A percentile compares a stretch with the other conserved stretches of the same genome.
phyloP scores from a whole-genome alignment of 2,797 vertebrate species.

The Xyrichtys novacula region DNA sequence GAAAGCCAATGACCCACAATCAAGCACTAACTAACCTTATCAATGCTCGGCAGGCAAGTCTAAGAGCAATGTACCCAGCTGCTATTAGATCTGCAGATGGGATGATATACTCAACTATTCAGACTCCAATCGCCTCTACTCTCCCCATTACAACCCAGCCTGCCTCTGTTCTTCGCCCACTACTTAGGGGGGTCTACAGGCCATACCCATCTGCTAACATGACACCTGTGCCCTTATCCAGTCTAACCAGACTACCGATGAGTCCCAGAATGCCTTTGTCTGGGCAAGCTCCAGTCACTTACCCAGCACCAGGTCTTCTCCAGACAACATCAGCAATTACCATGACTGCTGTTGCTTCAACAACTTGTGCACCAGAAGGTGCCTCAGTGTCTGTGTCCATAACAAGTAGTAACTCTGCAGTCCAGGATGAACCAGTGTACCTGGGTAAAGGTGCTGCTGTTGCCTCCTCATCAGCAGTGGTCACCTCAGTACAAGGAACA shows the following conservation, averaged over 20 bases:
- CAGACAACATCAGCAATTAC: conserved; percentile 70
- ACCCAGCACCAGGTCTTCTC: conserved; percentile 85
- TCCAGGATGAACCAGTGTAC: conserved; percentile 92
- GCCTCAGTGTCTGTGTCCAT: conserved; percentile 50
- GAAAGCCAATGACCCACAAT: conserved; percentile 84
- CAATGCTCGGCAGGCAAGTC: conserved; percentile 86
- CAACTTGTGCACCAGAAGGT: conserved; percentile 59
- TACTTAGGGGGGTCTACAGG: conserved; percentile 91
- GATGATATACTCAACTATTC: conserved; percentile 99
- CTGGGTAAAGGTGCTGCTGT: conserved; percentile 89
- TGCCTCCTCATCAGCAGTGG: conserved; percentile 66
- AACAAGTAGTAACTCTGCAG: conserved; percentile 51
- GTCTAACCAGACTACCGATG: conserved; percentile 90
- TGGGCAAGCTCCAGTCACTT: conserved; percentile 86
- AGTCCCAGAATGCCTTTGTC: conserved; percentile 88
- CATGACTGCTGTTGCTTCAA: conserved; percentile 52
- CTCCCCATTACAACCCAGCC: conserved; percentile 99
- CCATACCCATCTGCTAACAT: conserved; percentile 88
- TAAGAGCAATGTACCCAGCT: conserved; percentile 93
- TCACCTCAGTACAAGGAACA: conserved; percentile 56
- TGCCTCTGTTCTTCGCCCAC: conserved; percentile 90
- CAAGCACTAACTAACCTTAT: conserved; percentile 90
- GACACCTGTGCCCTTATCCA: conserved; percentile 91
- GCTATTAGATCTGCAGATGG: conserved; percentile 94
- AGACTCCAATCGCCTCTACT: conserved; percentile 97